A percentile compares a stretch with the other conserved stretches of the same genome.
phyloP scores from a whole-genome alignment of 2,113 vertebrate genomes.

The pig (Sus scrofa) region T2T-Sscrofa CM000826.6:22578001-22578500 shows the following conservation, averaged over 20 bases:
- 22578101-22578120: neutral
- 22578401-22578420: neutral
- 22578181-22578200: neutral
- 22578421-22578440: neutral
- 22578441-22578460: neutral
- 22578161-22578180: neutral
- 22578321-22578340: neutral
- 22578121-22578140: neutral
- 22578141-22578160: neutral
- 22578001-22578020: neutral
- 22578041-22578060: neutral
- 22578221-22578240: neutral
- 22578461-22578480: neutral
- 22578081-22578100: neutral
- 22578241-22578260: neutral
- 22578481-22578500: neutral
- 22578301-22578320: neutral
- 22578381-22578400: neutral
- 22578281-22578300: neutral
- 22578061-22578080: neutral
- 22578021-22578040: neutral
- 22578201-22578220: neutral
- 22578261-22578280: neutral
- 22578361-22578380: neutral
- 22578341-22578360: neutral